Evolutionary conservation across 2,888 invertebrate species (phyloP), one percentile per base, ranked within the genome.

Genomic region (Eristalis tenax): DNA sequence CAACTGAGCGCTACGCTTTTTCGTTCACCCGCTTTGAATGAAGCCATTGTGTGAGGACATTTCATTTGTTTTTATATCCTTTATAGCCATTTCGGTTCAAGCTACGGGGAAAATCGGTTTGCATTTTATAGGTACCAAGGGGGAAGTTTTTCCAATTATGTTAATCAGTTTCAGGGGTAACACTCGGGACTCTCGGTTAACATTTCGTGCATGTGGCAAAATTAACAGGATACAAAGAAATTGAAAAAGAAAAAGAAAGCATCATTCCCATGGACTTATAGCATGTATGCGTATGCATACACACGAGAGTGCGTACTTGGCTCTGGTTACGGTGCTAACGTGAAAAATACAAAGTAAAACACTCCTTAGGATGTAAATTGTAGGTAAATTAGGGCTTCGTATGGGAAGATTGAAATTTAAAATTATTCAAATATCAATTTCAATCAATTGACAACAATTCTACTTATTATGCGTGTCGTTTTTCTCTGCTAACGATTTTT

Each of bases 131-230:
- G 43, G 68, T 68, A 28, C 50, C 68, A 43, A 43, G 43, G 28
- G 50, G 68, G 68, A 68, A 23, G 43, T 68, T 68, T 68, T 68
- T 68, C 68, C 68, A 68, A 68, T 68, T 68, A 68, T 68, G 68
- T 68, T 68, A 68, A 68, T 68, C 68, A 68, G 68, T 23, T 68
- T 68, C 43, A 28, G 43, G 22, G 26, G 26, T 23, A 59, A 68
- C 68, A 68, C 50, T 40, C 43, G 26, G 50, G 28, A 23, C 23
- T 23, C n/a, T 50, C 26, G 23, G 68, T 59, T 23, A 59, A 15
- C 26, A 26, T 59, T 59, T 26, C 26, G 59, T 59, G 59, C 26
- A 28, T 59, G 59, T 26, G 59, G 59, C 26, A 59, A 50, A 50
- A 50, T 50, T 50, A 50, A 50, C 50, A 50, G 50, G 6, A 50